Conservation (phyloP, 1,140 invertebrate genomes). For the Bombus sylvicola region DNA sequence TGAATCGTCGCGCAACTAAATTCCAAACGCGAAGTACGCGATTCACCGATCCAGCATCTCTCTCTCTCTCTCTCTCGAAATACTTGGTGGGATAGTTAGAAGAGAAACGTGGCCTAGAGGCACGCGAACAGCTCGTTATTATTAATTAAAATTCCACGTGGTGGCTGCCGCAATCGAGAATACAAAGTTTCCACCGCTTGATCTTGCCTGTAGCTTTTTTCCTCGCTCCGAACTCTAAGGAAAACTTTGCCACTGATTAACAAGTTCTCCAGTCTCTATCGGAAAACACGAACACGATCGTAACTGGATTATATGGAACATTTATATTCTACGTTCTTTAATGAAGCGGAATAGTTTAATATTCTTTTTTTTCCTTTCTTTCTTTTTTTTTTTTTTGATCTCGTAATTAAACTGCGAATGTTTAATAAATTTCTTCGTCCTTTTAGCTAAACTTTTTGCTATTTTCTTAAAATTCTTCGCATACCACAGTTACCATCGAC, state of each 20-base stretch:
- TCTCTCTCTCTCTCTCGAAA: not conserved
- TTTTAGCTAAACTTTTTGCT: not conserved
- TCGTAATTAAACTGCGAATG: not conserved
- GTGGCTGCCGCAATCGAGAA: not conserved
- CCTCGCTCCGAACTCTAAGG: not conserved
- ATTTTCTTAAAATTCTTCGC: no score
- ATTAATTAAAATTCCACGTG: slow-evolving; percentile 24
- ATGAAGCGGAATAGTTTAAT: not conserved
- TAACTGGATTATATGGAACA: not conserved
- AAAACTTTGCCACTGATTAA: slow-evolving; percentile 17
- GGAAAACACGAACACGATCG: not conserved
- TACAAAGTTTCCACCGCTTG: not conserved
- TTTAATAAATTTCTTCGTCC: not conserved
- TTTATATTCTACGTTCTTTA: not conserved
- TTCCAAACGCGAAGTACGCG: not conserved
- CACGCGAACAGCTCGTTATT: slow-evolving; percentile 17
- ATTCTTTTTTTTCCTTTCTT: not conserved
- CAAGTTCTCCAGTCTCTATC: not conserved
- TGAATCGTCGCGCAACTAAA: not conserved
- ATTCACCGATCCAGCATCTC: not conserved
- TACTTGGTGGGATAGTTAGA: slow-evolving; percentile 8
- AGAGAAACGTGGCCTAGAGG: not conserved
- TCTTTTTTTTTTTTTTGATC: not conserved
- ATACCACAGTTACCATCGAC: no score
- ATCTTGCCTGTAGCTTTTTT: slow-evolving; percentile 4